phyloP scores from a whole-genome alignment of 2,888 invertebrate species.

The Cremastinae sp. region DNA sequence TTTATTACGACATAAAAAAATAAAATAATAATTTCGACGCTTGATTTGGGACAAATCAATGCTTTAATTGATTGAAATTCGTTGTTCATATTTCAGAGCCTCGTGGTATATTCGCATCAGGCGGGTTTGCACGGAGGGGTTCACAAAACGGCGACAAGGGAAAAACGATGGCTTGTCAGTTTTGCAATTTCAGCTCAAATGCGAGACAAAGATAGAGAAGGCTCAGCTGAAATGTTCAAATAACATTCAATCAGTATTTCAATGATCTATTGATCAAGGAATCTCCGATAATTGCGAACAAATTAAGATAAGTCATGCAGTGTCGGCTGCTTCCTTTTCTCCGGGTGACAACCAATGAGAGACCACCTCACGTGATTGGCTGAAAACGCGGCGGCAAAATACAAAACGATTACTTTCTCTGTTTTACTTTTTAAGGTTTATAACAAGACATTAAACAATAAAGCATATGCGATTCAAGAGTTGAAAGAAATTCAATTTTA shows the following conservation, averaged over 20 bases:
- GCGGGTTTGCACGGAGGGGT: conserved; percentile 64
- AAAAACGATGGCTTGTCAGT: not conserved
- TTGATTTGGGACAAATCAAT: conserved; percentile 59
- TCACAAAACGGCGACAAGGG: conserved; percentile 17
- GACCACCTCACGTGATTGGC: not conserved
- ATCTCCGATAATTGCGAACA: conserved; percentile 25
- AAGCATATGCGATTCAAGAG: not conserved
- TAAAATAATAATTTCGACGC: conserved; percentile 59
- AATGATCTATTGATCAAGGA: conserved; percentile 1
- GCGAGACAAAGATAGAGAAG: not conserved
- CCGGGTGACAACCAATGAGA: conserved; percentile 43
- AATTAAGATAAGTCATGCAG: conserved; percentile 4
- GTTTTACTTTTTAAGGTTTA: too few species aligned
- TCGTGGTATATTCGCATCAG: conserved; percentile 59
- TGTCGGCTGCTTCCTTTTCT: conserved; percentile 7
- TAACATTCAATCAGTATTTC: not conserved
- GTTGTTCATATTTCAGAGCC: conserved; percentile 36
- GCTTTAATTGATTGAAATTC: conserved; percentile 29
- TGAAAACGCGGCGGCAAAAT: conserved; percentile 34
- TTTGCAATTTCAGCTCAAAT: not conserved
- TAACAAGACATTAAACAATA: not conserved
- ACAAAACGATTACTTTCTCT: not conserved
- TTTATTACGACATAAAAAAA: conserved; percentile 59
- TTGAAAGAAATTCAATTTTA: not conserved
- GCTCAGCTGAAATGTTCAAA: not conserved